phyloP scores from a whole-genome alignment of 2,888 invertebrate species.

The Caenorhabditis japonica region DNA sequence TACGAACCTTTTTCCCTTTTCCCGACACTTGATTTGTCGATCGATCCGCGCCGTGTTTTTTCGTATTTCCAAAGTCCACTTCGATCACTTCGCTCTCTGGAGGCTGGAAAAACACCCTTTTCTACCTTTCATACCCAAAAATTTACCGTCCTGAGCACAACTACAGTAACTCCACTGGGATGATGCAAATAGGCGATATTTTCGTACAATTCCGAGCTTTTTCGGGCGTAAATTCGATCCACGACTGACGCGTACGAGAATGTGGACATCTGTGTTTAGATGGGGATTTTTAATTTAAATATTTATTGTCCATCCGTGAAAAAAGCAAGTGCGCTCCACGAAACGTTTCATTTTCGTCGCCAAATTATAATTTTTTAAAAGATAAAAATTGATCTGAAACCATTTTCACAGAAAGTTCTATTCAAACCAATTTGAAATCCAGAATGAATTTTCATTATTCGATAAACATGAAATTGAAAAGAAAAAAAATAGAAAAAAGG shows the following conservation, averaged over 20 bases:
- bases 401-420: too few species aligned
- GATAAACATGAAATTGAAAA: too few species aligned
- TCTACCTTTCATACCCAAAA: background rate
- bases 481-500: too few species aligned
- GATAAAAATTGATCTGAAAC: too few species aligned
- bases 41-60: slow-evolving; percentile 60
- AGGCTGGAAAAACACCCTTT: slow-evolving; percentile 36
- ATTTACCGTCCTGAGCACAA: slow-evolving; percentile 52
- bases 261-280: slow-evolving; percentile 38
- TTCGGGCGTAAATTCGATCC: slow-evolving; percentile 59
- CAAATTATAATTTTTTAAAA: too few species aligned
- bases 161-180: slow-evolving; percentile 67
- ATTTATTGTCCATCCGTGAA: too few species aligned
- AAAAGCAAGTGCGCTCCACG: too few species aligned
- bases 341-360: too few species aligned
- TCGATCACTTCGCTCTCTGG: slow-evolving; percentile 55
- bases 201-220: slow-evolving; percentile 41
- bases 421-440: too few species aligned
- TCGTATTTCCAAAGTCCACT: slow-evolving; percentile 60
- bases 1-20: slow-evolving; percentile 61
- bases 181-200: slow-evolving; percentile 66
- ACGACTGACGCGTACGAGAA: slow-evolving; percentile 58
- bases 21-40: slow-evolving; percentile 57
- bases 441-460: too few species aligned
- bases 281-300: too few species aligned